These are phyloP conservation scores for Amphipoea lucens DNA, from an alignment of 2,888 invertebrate species.

Conservation along the genomic window DNA sequence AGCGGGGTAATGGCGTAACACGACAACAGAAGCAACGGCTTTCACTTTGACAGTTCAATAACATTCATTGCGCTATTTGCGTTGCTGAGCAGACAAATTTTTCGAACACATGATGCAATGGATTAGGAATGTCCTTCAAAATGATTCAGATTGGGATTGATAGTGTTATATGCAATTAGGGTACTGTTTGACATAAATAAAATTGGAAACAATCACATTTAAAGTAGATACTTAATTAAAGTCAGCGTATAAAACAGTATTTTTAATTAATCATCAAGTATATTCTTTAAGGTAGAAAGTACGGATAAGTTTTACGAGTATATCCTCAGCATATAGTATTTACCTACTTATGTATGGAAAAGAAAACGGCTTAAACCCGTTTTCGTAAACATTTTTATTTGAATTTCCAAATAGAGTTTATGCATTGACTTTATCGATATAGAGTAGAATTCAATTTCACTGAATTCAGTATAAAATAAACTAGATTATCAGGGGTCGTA, in stretches of 20 bases:
- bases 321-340: neutral
- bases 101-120: no score
- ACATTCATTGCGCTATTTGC: no score
- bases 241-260: neutral
- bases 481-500: slow-evolving; percentile 76
- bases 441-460: slow-evolving; percentile 76
- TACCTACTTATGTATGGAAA: slow-evolving; percentile 36
- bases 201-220: neutral
- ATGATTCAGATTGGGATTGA: no score
- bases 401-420: slow-evolving; percentile 71
- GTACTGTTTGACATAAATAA: neutral
- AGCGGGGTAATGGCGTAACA: no score
- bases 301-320: neutral
- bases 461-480: slow-evolving; percentile 78
- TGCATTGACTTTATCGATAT: slow-evolving; percentile 73
- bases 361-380: slow-evolving; percentile 55
- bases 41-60: no score
- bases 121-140: no score
- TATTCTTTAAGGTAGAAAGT: neutral
- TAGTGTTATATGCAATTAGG: no score
- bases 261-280: neutral
- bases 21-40: no score
- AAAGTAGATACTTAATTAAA: neutral
- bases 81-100: no score
- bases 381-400: slow-evolving; percentile 76